Evolutionary conservation across 1,140 invertebrate species (phyloP).

Genomic region (Periplaneta americana): DNA sequence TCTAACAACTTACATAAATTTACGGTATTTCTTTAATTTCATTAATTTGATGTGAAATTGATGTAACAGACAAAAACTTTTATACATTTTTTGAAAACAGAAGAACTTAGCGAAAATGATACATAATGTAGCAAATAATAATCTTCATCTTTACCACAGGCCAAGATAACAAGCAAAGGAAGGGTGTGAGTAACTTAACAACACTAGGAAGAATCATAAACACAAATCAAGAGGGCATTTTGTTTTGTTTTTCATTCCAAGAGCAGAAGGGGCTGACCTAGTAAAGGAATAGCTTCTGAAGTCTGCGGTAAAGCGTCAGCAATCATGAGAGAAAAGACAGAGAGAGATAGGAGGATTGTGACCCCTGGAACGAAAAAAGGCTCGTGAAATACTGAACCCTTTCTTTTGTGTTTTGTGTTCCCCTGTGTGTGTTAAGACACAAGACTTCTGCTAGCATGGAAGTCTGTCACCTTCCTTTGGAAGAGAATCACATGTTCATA

Average conservation of each 20-base stretch:
- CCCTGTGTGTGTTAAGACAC: neutral
- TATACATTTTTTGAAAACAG: too few relatives aligned
- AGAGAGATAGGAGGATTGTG: constrained; percentile 67
- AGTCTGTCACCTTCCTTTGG: constrained; percentile 3
- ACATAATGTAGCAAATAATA: too few relatives aligned
- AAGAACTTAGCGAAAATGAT: too few relatives aligned
- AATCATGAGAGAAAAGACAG: constrained; percentile 68
- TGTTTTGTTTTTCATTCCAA: constrained; percentile 19
- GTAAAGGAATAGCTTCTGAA: constrained; percentile 62
- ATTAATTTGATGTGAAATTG: too few relatives aligned
- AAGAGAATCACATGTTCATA: neutral
- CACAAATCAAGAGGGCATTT: constrained; percentile 23
- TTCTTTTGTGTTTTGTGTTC: neutral
- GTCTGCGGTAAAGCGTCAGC: constrained; percentile 61
- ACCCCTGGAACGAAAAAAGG: constrained; percentile 49
- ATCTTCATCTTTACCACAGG: neutral
- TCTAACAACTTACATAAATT: too few relatives aligned
- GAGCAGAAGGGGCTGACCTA: constrained; percentile 46
- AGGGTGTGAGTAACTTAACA: constrained; percentile 8
- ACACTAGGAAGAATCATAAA: constrained; percentile 18
- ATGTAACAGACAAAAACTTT: too few relatives aligned
- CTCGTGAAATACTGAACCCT: constrained; percentile 14
- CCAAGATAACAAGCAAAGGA: neutral
- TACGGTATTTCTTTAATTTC: too few relatives aligned
- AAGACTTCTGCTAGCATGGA: neutral